These are phyloP conservation scores for Halictus ligatus DNA, from an alignment of 2,888 invertebrate species.

Conservation along the genomic window DNA sequence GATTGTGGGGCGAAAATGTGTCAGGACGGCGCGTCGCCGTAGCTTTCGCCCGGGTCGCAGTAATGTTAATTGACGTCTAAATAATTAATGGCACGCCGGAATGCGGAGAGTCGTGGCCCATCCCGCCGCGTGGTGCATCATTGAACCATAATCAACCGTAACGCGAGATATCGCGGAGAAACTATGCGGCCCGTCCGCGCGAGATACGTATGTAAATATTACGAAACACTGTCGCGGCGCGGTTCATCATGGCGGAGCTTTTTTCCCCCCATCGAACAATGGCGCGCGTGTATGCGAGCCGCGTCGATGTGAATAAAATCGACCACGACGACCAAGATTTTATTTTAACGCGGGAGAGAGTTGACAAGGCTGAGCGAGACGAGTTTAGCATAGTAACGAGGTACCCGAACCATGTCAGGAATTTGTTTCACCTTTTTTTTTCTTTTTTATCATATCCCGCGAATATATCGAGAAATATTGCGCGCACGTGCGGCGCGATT, in stretches of 20 bases:
- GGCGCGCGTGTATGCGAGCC: neutral
- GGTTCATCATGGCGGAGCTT: neutral
- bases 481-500: neutral
- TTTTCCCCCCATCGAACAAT: neutral
- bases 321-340: neutral
- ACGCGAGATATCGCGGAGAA: neutral
- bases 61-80: slow-evolving; percentile 45
- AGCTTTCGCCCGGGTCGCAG: slow-evolving; percentile 9
- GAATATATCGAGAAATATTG: neutral
- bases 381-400: slow-evolving; percentile 27
- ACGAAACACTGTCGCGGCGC: neutral
- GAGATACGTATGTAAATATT: neutral
- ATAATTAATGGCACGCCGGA: slow-evolving; percentile 29
- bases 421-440: slow-evolving; percentile 26
- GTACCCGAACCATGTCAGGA: neutral
- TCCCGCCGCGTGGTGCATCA: slow-evolving; percentile 33
- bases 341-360: neutral
- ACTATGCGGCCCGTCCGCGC: neutral
- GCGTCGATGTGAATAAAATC: neutral
- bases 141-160: slow-evolving; percentile 25
- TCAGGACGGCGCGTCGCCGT: neutral
- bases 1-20: slow-evolving; percentile 27
- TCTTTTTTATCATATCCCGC: slow-evolving; percentile 9
- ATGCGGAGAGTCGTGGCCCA: slow-evolving; percentile 16
- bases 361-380: neutral